Conservation (phyloP, 2,113 vertebrate genomes). For the Bufo gargarizans region DNA sequence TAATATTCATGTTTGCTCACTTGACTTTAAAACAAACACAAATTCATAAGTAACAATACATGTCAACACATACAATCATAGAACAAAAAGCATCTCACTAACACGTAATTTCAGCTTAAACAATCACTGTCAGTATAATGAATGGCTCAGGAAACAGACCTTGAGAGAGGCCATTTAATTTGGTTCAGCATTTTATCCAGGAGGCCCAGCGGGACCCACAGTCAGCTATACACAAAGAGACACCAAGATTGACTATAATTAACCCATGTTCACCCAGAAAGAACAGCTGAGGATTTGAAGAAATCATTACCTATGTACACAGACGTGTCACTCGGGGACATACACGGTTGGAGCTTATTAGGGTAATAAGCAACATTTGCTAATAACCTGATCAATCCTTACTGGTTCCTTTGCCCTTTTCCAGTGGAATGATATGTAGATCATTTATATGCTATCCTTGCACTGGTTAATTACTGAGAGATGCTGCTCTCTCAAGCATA, state of each 20-base stretch:
- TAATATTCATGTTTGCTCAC: neutral
- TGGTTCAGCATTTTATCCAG: constrained; percentile 53
- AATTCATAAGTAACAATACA: neutral
- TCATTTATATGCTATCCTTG: neutral
- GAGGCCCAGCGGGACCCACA: constrained; percentile 40
- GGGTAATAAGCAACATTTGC: neutral
- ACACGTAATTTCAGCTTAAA: neutral
- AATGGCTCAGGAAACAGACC: constrained; percentile 39
- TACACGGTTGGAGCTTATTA: neutral
- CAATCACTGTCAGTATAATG: constrained; percentile 28
- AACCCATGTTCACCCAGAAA: constrained; percentile 38
- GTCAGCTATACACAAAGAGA: constrained; percentile 42
- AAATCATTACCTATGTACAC: constrained; percentile 19
- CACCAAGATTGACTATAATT: constrained; percentile 35
- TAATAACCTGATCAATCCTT: neutral
- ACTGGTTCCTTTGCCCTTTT: neutral
- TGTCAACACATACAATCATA: neutral
- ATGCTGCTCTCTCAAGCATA: neutral
- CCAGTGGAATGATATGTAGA: neutral
- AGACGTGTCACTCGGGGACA: constrained; percentile 7
- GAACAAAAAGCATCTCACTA: neutral
- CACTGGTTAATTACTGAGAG: neutral
- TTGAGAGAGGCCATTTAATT: constrained; percentile 55
- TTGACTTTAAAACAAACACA: neutral
- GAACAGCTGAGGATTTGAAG: neutral